Percentiles rank a stretch among this genome's conserved stretches.
These are phyloP conservation scores for Ecliptopera silaceata DNA, from an alignment of 2,888 invertebrate genomes.

Conservation along the genomic window DNA sequence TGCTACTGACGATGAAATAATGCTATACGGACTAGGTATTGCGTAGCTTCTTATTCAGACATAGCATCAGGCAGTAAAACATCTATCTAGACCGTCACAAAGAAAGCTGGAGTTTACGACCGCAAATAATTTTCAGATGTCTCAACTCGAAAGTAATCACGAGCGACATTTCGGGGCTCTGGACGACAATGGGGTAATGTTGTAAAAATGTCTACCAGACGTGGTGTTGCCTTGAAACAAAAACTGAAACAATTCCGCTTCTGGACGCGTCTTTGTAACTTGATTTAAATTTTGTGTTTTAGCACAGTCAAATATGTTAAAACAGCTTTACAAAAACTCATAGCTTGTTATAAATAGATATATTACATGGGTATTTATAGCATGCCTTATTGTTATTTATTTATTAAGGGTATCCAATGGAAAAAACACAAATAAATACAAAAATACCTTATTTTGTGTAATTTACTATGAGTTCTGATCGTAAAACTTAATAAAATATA, in stretches of 20 bases:
- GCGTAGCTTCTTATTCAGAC: neutral
- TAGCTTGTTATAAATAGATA: too few species aligned
- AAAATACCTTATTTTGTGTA: too few species aligned
- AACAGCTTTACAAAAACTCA: too few species aligned
- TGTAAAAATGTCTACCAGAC: conserved; percentile 35
- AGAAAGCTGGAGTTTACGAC: conserved; percentile 17
- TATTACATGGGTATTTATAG: too few species aligned
- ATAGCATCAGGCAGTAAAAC: neutral
- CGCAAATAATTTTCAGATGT: conserved; percentile 25
- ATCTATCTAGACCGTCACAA: neutral
- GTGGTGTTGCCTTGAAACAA: conserved; percentile 28
- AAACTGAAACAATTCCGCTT: neutral
- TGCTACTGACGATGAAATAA: too few species aligned
- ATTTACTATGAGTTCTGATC: too few species aligned
- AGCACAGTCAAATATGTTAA: too few species aligned
- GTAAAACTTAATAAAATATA: too few species aligned
- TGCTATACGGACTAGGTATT: neutral
- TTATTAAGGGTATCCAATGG: too few species aligned
- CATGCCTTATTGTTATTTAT: too few species aligned
- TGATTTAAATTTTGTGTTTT: neutral
- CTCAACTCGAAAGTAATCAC: conserved; percentile 30
- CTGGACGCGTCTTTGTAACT: conserved; percentile 1
- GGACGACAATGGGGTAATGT: conserved; percentile 33
- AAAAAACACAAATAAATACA: too few species aligned
- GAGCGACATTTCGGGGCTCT: conserved; percentile 31